phyloP scores from a whole-genome alignment of 2,888 invertebrate species.

The Cataglyphis altisquamis region DNA sequence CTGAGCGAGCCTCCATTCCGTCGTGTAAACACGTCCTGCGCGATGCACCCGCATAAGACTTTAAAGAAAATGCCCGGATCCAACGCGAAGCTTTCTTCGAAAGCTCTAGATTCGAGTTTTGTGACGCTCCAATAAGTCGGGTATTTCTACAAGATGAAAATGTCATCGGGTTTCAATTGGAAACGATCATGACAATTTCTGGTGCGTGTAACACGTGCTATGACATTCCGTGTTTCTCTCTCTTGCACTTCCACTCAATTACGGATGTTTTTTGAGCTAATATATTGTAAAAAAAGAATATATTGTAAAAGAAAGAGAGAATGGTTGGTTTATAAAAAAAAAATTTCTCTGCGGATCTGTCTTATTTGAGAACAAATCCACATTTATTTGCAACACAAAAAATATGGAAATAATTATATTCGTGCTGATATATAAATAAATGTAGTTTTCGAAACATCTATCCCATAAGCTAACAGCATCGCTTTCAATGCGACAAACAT shows the following conservation, averaged over 20 bases:
- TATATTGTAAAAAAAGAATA: not conserved
- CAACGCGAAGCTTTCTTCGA: not conserved
- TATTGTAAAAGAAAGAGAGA: not conserved
- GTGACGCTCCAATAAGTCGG: conserved; percentile 41
- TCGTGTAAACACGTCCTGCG: conserved; percentile 71
- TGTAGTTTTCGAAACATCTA: not conserved
- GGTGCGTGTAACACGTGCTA: too few species aligned
- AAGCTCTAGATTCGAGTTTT: conserved; percentile 22
- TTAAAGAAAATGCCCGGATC: conserved; percentile 60
- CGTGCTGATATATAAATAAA: not conserved
- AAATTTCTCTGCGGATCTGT: not conserved
- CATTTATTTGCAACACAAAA: not conserved
- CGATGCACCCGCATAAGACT: conserved; percentile 53
- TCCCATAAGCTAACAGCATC: not conserved
- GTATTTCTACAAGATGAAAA: conserved; percentile 7
- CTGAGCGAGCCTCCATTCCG: conserved; percentile 62
- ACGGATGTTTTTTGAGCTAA: not conserved
- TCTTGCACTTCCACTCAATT: not conserved
- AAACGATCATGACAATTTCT: conserved; percentile 2
- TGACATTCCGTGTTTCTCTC: not conserved
- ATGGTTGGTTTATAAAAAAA: not conserved
- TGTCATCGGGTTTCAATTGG: not conserved
- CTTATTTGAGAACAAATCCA: not conserved
- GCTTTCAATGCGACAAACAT: conserved; percentile 8
- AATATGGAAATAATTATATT: conserved; percentile 15